Evolutionary conservation across 1,140 invertebrate species (phyloP).

Genomic region (Oedothorax gibbosus): DNA sequence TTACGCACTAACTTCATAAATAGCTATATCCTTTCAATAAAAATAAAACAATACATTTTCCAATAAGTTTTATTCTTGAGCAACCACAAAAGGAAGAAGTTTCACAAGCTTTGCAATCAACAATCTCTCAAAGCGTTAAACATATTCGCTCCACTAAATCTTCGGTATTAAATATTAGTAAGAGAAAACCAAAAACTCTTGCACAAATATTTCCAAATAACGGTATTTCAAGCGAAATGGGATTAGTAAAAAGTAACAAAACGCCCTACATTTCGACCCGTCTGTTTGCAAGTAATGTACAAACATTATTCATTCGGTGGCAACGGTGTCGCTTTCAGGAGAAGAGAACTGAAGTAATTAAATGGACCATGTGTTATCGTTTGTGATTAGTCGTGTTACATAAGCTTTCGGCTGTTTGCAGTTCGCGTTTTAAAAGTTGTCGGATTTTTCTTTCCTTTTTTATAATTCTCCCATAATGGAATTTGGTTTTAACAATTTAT

Average conservation of each 20-base stretch:
- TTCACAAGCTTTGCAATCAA: too few relatives aligned
- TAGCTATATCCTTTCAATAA: too few relatives aligned
- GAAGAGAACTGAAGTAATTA: not conserved
- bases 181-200: not conserved
- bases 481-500: too few relatives aligned
- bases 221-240: not conserved
- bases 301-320: not conserved
- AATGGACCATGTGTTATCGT: not conserved
- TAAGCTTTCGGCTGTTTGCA: not conserved
- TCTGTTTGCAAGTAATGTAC: not conserved
- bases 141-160: not conserved
- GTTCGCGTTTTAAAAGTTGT: not conserved
- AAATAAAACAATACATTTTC: too few relatives aligned
- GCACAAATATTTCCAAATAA: not conserved
- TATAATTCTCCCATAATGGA: too few relatives aligned
- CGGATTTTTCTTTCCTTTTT: not conserved
- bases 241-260: not conserved
- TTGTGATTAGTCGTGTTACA: not conserved
- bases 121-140: too few relatives aligned
- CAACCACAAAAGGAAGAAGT: too few relatives aligned
- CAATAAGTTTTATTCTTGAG: too few relatives aligned
- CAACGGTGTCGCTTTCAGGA: not conserved
- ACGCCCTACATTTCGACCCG: not conserved
- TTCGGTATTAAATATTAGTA: not conserved
- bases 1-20: too few relatives aligned